Evolutionary conservation across 2,888 invertebrate genomes (phyloP).

Genomic region (Cremastobaeus sp.): DNA sequence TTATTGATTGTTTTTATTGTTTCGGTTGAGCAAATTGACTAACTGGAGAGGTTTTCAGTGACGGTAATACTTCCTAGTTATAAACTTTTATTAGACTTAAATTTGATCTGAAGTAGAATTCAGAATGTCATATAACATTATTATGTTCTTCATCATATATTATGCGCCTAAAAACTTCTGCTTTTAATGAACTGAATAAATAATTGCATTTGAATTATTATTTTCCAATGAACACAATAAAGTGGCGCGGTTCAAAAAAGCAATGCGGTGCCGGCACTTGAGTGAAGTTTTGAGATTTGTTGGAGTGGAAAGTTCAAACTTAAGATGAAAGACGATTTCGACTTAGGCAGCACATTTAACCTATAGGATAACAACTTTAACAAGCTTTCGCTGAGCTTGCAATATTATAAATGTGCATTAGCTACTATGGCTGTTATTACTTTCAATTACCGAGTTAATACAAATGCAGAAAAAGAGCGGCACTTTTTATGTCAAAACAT

Average conservation of each 20-base stretch:
- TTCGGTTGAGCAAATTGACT: too few species aligned
- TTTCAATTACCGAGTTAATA: conserved; percentile 32
- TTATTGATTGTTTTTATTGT: too few species aligned
- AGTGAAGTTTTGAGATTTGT: conserved; percentile 48
- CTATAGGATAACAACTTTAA: conserved; percentile 48
- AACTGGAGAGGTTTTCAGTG: too few species aligned
- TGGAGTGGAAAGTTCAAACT: conserved; percentile 50
- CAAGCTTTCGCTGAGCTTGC: conserved; percentile 43
- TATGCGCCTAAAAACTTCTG: too few species aligned
- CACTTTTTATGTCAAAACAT: conserved; percentile 4
- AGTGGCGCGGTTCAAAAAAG: conserved; percentile 29
- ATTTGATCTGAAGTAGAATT: not conserved
- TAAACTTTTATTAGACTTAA: too few species aligned
- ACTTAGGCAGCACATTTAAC: conserved; percentile 50
- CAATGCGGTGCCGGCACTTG: conserved; percentile 15
- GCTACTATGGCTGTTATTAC: conserved; percentile 37
- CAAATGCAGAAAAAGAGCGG: conserved; percentile 15
- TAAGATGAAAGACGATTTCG: conserved; percentile 48
- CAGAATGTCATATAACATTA: not conserved
- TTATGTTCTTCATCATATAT: not conserved
- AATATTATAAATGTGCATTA: conserved; percentile 42
- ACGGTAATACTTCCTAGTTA: too few species aligned
- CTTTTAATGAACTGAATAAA: conserved; percentile 1
- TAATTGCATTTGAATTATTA: conserved; percentile 27
- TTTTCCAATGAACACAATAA: conserved; percentile 32